Conservation (phyloP, 2,113 vertebrate genomes). For the Uria aalge region DNA sequence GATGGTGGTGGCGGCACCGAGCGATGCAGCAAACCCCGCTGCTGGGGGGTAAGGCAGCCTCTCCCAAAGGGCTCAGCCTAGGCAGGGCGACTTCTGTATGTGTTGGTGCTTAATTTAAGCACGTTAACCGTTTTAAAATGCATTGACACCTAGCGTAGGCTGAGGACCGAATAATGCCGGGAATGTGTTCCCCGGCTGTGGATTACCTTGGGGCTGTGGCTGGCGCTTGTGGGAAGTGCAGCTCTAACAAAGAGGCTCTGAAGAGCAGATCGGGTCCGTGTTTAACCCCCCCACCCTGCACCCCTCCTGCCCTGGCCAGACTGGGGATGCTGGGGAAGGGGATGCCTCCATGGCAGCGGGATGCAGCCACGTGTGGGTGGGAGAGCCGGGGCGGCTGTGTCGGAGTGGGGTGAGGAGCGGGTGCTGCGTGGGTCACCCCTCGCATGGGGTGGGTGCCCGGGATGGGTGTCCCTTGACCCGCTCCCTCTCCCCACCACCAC, state of each 20-base stretch:
- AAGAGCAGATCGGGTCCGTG: background rate
- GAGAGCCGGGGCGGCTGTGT: background rate
- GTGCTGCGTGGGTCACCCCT: background rate
- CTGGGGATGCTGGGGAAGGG: background rate
- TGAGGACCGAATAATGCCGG: rapidly evolving
- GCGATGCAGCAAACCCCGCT: rapidly evolving
- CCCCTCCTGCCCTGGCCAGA: background rate
- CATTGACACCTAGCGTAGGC: background rate
- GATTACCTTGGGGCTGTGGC: background rate
- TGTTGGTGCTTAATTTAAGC: background rate
- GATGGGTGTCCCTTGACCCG: background rate
- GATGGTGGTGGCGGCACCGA: rapidly evolving
- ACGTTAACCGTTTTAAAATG: rapidly evolving
- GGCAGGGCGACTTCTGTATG: background rate
- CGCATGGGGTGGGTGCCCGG: background rate
- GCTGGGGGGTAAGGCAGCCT: rapidly evolving
- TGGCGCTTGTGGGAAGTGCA: background rate
- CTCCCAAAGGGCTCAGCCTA: background rate
- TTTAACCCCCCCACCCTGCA: background rate
- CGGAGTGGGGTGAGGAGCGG: background rate
- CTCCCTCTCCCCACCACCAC: background rate
- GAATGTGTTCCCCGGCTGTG: background rate
- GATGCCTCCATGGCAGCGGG: background rate
- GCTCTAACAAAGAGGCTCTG: background rate
- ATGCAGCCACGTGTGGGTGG: background rate